Evolutionary conservation across 2,113 vertebrate species (phyloP), one percentile per base, ranked within the genome.

Genomic region (Corythornis madagascariensis): DNA sequence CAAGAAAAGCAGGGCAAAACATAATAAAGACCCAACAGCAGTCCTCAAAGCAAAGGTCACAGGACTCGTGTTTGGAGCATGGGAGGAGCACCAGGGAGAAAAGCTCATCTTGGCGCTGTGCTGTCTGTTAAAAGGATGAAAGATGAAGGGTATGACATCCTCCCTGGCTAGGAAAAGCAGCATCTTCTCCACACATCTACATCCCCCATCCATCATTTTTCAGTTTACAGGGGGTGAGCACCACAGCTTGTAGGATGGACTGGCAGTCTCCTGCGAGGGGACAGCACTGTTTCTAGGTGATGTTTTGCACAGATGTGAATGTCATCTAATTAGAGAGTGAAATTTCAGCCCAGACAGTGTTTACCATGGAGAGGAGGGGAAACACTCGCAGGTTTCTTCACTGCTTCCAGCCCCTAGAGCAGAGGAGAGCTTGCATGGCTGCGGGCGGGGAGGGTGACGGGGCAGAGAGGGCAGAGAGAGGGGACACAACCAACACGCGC

Each of bases 401-500:
- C 64, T 75, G 77, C 60, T 88, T 84, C 77, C 31, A 78, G 67
- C 43, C 72, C 40, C 0, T 0, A 83, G 16, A 42, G 66, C 24
- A 0, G 0, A 77, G 29, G 55, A 90, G 31, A 11, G 33, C 10
- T 59, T 43, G 40, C 26, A 57, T 2, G 0, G 13, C 16, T n/a
- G 84, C 57, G 64, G 21, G 28, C 61, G 20, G 33, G 60, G 8
- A 87, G 40, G 24, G 78, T 2, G 5, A 83, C 5, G 2, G 60
- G 61, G 48, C 18, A 16, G n/a, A 20, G 33, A 89, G 72, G 38
- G 85, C 78, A 77, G 15, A 38, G 40, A 48, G 12, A 3, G 42
- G 55, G 31, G 56, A 77, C 45, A 79, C 25, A 45, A 60, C 13
- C 33, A 29, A 56, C 3, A 0, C 2, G 0, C 1, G 2, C 1